Base-by-base conservation (phyloP, 2,113 vertebrate genomes). In the Eolophus roseicapilla region DNA sequence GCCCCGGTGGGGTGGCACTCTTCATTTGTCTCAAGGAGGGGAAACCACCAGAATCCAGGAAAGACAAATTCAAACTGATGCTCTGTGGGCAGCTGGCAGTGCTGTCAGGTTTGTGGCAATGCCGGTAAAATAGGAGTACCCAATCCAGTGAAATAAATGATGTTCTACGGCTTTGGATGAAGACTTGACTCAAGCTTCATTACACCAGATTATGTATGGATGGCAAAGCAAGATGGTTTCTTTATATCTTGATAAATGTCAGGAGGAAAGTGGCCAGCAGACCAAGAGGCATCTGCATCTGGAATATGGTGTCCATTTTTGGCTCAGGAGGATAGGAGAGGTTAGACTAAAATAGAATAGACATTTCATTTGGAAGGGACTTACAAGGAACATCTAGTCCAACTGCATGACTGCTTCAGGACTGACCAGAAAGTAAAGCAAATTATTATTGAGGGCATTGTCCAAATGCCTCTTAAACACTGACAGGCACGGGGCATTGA, bases 1-100 rank as follows among this genome's bases (percentile, higher is more conserved):
- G 49, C 41, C 43, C 44, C 1, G 0, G 13, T 0, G 0, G 9
- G 10, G 35, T 44, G 52, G 16, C n/a, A 17, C 16, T 31, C 12
- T 13, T 76, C 3, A 0, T 59, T 67, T 73, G 35, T 18, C 25
- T 3, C 50, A 65, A 24, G n/a, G 41, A 87, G 13, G 6, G 35
- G 21, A 53, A 90, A 81, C 3, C 37, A n/a, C 23, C 8, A 5
- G 10, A 79, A 68, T 41, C 13, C 16, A 59, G 64, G 16, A 23
- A 50, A 35, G 29, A 44, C 1, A 1, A 73, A 86, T 69, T 80
- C 49, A 55, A 39, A 7, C n/a, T 19, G 3, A 1, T 25, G 59
- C 20, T 85, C 33, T 50, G 14, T 1, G 33, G 35, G 68, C 55
- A 92, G n/a, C 35, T 81, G 49, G 23, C 11, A 28, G 6, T 3